Evolutionary conservation across 2,797 vertebrate species (phyloP), one percentile per base, ranked within the genome.

Genomic region (Vespertilio murinus): DNA sequence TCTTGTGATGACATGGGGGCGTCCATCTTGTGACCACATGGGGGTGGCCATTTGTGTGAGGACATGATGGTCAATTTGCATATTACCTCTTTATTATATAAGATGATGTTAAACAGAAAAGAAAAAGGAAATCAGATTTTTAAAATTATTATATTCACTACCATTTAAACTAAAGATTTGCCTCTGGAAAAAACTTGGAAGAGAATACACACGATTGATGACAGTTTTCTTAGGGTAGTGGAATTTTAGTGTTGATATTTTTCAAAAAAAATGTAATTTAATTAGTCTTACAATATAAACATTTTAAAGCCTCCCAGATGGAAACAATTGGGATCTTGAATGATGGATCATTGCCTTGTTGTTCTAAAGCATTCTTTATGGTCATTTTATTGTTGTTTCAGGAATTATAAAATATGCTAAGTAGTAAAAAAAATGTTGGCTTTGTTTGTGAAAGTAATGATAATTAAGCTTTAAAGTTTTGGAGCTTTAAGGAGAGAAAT

Each of bases 51-150:
- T 54, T 54, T 54, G 52, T 23, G 20, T 8, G 8, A 54, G 52
- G 52, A 8, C 20, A 54, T 54, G 52, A 54, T 23, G 52, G 52
- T 54, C 22, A 54, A 23, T 54, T 54, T 54, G 52, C 52, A 54
- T 54, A 54, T 54, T 23, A 54, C 18, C 22, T 54, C 52, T 54
- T 54, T 54, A 54, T 54, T 54, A 54, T 54, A 54, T 54, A 54
- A 22, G 52, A 54, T 59, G 17, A 61, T 65, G 18, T 49, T 65
- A 89, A 83, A 82, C n/a, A 80, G 88, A 80, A 93, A 94, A 82
- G 28, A 10, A 52, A 87, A 93, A 67, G 40, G 30, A 78, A 87
- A 82, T 52, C 18, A 80, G 14, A 70, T 88, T 75, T 61, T 20
- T 47, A 52, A 52, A 73, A 88, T 86, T 59, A 85, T 78, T 93